phyloP scores from a whole-genome alignment of 2,888 invertebrate genomes.

The Osmoderma eremita region DNA sequence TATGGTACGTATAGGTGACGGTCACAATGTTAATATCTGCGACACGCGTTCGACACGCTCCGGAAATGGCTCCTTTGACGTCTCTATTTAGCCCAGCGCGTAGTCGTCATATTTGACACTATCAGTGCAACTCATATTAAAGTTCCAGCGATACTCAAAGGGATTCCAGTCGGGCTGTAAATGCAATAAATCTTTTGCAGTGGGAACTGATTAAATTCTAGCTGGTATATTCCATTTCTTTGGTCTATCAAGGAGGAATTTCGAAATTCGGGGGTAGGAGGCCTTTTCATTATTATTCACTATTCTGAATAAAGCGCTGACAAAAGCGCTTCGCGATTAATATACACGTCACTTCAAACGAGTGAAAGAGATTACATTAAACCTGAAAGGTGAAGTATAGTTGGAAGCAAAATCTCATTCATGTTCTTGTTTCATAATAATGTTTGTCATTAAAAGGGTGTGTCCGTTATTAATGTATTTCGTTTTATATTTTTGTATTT shows the following conservation, averaged over 20 bases:
- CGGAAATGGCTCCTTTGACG: conserved; percentile 50
- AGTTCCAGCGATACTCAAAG: conserved; percentile 48
- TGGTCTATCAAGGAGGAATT: conserved; percentile 1
- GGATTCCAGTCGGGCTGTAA: conserved; percentile 40
- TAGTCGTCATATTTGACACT: conserved; percentile 55
- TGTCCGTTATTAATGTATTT: no score
- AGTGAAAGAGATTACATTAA: no score
- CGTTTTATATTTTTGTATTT: no score
- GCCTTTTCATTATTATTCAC: conserved; percentile 3
- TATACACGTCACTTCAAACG: no score
- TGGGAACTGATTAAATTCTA: conserved; percentile 30
- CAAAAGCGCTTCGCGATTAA: not conserved
- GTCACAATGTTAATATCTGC: conserved; percentile 60
- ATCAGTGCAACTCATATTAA: conserved; percentile 52
- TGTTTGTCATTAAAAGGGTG: no score
- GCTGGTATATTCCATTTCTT: conserved; percentile 12
- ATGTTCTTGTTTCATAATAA: no score
- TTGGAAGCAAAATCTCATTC: no score
- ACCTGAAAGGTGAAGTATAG: no score
- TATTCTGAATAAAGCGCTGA: not conserved
- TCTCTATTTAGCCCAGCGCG: conserved; percentile 54
- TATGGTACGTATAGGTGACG: conserved; percentile 44
- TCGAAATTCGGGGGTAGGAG: not conserved
- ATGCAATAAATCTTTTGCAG: conserved; percentile 35
- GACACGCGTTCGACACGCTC: conserved; percentile 57